Percentiles rank a stretch among this genome's conserved stretches.
Evolutionary conservation across 2,888 invertebrate genomes (phyloP).

Genomic region (Lamellibrachia satsuma): DNA sequence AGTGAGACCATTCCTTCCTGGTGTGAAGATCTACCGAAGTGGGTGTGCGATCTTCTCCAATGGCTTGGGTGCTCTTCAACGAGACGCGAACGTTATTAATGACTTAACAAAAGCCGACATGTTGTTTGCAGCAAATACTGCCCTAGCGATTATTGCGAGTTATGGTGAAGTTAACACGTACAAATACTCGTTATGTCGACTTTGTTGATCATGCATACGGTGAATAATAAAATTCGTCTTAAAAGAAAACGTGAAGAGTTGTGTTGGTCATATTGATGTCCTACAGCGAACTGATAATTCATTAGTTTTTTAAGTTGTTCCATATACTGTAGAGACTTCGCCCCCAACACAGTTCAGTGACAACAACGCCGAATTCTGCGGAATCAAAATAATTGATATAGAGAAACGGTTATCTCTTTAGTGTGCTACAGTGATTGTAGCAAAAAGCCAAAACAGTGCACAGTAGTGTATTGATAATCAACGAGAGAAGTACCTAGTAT

Average conservation of each 20-base stretch:
- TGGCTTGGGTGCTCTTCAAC: not conserved
- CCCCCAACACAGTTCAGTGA: no score
- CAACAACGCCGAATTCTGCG: no score
- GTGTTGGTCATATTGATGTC: not conserved
- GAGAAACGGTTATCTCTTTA: no score
- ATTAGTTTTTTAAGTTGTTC: not conserved
- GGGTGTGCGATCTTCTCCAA: not conserved
- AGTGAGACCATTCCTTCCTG: not conserved
- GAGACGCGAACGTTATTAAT: not conserved
- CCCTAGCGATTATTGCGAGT: not conserved
- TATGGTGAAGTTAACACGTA: not conserved
- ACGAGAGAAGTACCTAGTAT: no score
- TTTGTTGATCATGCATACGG: not conserved
- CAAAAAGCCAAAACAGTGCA: no score
- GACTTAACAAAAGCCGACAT: not conserved
- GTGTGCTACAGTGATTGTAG: no score
- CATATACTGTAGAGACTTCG: not conserved
- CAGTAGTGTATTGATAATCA: no score
- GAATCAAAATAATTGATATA: no score
- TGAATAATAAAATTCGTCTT: not conserved
- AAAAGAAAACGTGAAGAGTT: not conserved
- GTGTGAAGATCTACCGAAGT: not conserved
- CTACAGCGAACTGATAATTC: not conserved
- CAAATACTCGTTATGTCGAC: not conserved
- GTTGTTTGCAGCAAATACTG: not conserved